Evolutionary conservation across 2,113 vertebrate species (phyloP), one percentile per base, ranked within the genome.

Genomic region (Phylloscopus trochilus): DNA sequence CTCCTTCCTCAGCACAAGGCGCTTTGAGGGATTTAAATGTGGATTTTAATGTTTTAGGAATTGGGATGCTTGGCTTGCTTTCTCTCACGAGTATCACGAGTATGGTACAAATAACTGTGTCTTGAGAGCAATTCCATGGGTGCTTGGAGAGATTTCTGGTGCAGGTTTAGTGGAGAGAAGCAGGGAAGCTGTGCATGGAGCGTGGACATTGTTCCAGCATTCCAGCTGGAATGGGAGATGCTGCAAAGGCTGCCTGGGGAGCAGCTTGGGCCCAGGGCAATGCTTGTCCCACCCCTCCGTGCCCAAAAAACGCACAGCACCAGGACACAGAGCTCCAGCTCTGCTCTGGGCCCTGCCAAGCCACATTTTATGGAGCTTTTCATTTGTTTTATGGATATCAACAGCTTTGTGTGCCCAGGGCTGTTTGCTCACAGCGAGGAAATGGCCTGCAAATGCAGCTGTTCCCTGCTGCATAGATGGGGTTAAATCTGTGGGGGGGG

Each of bases 71-170:
- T 18, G 4, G 28, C 31, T 72, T 10, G 43, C 22, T 80, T 17
- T 16, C 62, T 26, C 28, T 51, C 2, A 6, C 0, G 3, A 44
- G 7, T 8, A 30, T 18, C 9, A 6, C 0, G 0, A 56, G 9
- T 15, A 3, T 11, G 23, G 39, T 14, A 55, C 35, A 62, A 64
- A n/a, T 39, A 59, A 12, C 47, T 20, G 2, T 17, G 15, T 16
- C 31, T n/a, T 9, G 75, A 60, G 46, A 76, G 33, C n/a, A 37
- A 2, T 60, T 52, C 83, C 33, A 3, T 0, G 1, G 41, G 35
- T 22, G 31, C 91, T 56, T 53, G 69, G 30, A n/a, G 15, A 3
- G 30, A 24, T 35, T 77, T 55, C 43, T 87, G 41, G 7, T 11
- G 52, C 2, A 14, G 39, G 35, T 78, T 86, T 33, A 53, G 58